Conservation (phyloP, 2,797 vertebrate genomes). For the Brachyalestes nurse region DNA sequence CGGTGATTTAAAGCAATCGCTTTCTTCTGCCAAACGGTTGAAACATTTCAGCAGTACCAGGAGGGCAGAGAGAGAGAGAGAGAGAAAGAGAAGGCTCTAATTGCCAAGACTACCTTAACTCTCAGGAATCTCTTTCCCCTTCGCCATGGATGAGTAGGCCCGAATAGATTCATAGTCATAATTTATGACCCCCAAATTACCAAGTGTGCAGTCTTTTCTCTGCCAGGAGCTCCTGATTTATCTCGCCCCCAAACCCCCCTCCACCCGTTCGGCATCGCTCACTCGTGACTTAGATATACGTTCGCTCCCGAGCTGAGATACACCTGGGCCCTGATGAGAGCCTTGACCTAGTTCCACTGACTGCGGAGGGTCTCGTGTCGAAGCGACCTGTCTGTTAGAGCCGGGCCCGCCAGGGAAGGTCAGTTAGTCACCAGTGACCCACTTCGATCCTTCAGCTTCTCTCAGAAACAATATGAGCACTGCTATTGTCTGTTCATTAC, state of each 20-base stretch:
- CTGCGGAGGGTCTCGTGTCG: neutral
- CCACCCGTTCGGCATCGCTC: conserved; percentile 10
- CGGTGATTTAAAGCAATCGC: conserved; percentile 27
- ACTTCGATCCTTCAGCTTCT: neutral
- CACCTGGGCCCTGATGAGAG: conserved; percentile 21
- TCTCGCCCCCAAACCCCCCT: no score
- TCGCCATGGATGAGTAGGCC: conserved; percentile 14
- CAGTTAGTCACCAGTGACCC: neutral
- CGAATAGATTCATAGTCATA: conserved; percentile 41
- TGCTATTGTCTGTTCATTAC: no score
- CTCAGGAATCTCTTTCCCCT: conserved; percentile 44
- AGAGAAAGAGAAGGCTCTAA: conserved; percentile 10
- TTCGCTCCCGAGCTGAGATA: neutral
- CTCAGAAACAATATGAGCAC: neutral
- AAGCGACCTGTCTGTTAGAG: neutral
- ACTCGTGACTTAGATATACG: neutral
- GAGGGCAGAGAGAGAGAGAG: conserved; percentile 19
- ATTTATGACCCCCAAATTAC: conserved; percentile 52
- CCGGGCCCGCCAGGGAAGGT: neutral
- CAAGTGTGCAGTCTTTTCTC: conserved; percentile 1
- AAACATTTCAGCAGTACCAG: conserved; percentile 28
- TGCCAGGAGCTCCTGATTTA: conserved; percentile 33
- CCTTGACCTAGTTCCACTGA: conserved; percentile 5
- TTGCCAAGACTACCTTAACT: conserved; percentile 43
- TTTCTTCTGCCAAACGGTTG: conserved; percentile 28